Evolutionary conservation across 2,888 invertebrate species (phyloP).

Genomic region (Girardia tigrina): DNA sequence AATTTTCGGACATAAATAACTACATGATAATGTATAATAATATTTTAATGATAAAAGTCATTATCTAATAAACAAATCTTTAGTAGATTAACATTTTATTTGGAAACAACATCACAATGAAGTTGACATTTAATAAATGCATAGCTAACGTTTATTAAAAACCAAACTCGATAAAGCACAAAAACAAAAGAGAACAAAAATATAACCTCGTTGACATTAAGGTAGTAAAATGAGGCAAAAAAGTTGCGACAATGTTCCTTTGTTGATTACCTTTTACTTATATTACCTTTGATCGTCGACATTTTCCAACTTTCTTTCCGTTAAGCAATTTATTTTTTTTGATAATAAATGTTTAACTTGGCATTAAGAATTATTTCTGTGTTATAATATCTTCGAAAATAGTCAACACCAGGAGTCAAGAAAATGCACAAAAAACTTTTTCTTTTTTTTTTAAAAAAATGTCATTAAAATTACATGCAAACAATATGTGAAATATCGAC

Average conservation of each 20-base stretch:
- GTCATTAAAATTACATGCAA: constrained; percentile 7
- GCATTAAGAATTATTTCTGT: not conserved
- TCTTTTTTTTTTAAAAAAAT: not conserved
- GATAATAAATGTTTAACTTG: not conserved
- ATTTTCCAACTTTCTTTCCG: too few species aligned
- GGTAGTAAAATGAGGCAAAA: constrained; percentile 1
- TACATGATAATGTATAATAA: too few species aligned
- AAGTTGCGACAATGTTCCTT: not conserved
- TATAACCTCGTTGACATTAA: not conserved
- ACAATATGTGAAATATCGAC: constrained; percentile 15
- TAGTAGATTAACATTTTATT: constrained; percentile 17
- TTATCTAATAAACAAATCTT: too few species aligned
- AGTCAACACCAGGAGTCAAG: not conserved
- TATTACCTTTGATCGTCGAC: too few species aligned
- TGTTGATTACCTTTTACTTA: not conserved
- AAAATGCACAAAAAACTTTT: not conserved
- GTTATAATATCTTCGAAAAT: constrained; percentile 10
- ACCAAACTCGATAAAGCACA: constrained; percentile 23
- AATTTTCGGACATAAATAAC: too few species aligned
- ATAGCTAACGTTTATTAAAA: not conserved
- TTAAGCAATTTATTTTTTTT: not conserved
- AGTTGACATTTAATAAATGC: constrained; percentile 16
- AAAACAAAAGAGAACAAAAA: constrained; percentile 23
- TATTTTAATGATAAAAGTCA: too few species aligned
- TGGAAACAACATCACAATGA: constrained; percentile 20